Percentiles rank a stretch among this genome's conserved stretches.
phyloP scores from a whole-genome alignment of 2,113 vertebrate genomes.

The Halcyon senegalensis region DNA sequence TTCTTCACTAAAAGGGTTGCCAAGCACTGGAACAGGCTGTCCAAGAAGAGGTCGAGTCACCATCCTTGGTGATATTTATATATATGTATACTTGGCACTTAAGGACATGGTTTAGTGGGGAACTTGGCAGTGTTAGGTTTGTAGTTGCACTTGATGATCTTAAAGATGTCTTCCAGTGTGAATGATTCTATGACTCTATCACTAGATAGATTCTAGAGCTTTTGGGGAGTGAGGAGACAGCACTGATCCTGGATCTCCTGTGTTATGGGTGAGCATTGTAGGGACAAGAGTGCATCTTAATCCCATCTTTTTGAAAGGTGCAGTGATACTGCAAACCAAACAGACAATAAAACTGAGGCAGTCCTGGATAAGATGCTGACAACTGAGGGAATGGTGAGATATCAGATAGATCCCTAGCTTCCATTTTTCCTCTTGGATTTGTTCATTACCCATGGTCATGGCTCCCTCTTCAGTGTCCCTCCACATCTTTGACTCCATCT shows the following conservation, averaged over 20 bases:
- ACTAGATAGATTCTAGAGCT: not conserved
- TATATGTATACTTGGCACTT: accelerated
- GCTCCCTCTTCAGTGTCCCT: not conserved
- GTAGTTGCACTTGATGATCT: not conserved
- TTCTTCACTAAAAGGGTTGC: not conserved
- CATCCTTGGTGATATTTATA: not conserved
- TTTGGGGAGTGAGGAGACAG: accelerated
- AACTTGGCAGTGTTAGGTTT: not conserved
- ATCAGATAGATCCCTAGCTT: not conserved
- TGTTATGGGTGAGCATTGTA: not conserved
- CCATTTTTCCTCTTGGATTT: not conserved
- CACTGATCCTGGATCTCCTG: not conserved
- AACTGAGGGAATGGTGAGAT: not conserved
- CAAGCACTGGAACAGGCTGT: not conserved
- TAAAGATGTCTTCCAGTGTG: not conserved
- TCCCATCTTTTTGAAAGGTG: not conserved
- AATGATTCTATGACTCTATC: not conserved
- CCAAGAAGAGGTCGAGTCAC: not conserved
- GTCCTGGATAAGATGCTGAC: not conserved
- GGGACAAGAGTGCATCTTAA: not conserved
- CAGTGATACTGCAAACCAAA: not conserved
- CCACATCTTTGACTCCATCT: not conserved
- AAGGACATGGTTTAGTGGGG: not conserved
- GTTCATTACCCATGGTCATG: accelerated
- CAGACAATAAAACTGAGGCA: not conserved